phyloP scores from a whole-genome alignment of 2,113 vertebrate genomes.

The Gymnocephalus cernua region DNA sequence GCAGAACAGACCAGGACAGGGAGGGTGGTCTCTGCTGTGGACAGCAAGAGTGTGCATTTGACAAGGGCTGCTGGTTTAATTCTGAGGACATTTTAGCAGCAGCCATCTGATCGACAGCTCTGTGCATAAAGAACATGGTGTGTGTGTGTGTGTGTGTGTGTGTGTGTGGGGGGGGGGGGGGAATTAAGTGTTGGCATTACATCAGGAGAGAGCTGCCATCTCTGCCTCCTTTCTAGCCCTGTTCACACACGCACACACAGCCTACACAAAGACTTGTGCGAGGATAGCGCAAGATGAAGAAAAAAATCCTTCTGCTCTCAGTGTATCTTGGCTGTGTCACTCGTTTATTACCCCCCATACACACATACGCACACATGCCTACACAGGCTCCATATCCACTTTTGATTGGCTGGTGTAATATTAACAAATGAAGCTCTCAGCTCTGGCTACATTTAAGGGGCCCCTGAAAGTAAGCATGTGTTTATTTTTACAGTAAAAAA shows the following conservation, averaged over 20 bases:
- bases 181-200: conserved; percentile 84
- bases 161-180: conserved; percentile 66
- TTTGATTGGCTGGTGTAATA: conserved; percentile 61
- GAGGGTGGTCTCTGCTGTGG: neutral
- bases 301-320: conserved; percentile 34
- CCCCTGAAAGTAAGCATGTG: conserved; percentile 83
- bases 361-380: conserved; percentile 36
- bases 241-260: conserved; percentile 4
- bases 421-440: conserved; percentile 68
- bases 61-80: conserved; percentile 33
- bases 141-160: conserved; percentile 47
- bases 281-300: conserved; percentile 45
- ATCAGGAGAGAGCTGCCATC: conserved; percentile 77
- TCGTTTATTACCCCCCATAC: conserved; percentile 45
- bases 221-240: conserved; percentile 55
- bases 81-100: conserved; percentile 77
- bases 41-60: neutral
- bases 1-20: neutral
- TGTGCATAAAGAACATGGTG: conserved; percentile 77
- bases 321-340: conserved; percentile 52
- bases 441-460: conserved; percentile 78
- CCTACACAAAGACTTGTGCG: conserved; percentile 59
- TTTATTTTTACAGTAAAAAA: conserved; percentile 84
- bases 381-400: conserved; percentile 41
- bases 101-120: conserved; percentile 78